Conservation (phyloP, 1,140 invertebrate genomes). For the Zaprionus davidi region DNA sequence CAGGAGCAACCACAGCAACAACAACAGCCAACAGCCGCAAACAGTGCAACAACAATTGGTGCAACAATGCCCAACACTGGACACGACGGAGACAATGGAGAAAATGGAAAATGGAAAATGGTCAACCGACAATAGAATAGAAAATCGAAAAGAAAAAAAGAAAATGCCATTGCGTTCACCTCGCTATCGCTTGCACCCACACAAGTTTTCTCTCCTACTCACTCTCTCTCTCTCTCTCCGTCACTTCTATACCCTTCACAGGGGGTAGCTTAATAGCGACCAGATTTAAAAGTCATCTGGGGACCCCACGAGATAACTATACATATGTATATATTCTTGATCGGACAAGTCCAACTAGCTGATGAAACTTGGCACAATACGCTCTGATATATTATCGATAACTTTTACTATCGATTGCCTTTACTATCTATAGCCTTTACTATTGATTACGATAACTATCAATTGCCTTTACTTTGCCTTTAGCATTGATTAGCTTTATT, state of each 20-base stretch:
- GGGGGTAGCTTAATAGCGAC: neutral
- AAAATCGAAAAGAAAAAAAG: conserved; percentile 3
- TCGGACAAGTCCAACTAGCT: too few relatives aligned
- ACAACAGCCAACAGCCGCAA: conserved; percentile 1
- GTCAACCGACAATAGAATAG: conserved; percentile 2
- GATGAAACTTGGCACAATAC: too few relatives aligned
- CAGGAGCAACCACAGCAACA: conserved; percentile 3
- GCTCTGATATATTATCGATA: too few relatives aligned
- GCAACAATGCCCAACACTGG: conserved; percentile 10
- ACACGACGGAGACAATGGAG: conserved; percentile 20
- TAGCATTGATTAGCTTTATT: too few relatives aligned
- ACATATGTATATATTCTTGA: too few relatives aligned
- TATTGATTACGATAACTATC: too few relatives aligned
- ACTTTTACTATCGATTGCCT: too few relatives aligned
- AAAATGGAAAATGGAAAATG: neutral
- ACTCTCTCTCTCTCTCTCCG: neutral
- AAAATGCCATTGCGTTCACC: conserved; percentile 8
- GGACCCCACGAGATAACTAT: too few relatives aligned
- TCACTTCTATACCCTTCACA: neutral
- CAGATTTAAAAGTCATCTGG: neutral
- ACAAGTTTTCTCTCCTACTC: neutral
- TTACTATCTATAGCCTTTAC: too few relatives aligned
- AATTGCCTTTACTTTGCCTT: too few relatives aligned
- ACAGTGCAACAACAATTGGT: neutral
- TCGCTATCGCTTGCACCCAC: neutral